Conservation (phyloP, 2,113 vertebrate species). For the Xenus cinereus region DNA sequence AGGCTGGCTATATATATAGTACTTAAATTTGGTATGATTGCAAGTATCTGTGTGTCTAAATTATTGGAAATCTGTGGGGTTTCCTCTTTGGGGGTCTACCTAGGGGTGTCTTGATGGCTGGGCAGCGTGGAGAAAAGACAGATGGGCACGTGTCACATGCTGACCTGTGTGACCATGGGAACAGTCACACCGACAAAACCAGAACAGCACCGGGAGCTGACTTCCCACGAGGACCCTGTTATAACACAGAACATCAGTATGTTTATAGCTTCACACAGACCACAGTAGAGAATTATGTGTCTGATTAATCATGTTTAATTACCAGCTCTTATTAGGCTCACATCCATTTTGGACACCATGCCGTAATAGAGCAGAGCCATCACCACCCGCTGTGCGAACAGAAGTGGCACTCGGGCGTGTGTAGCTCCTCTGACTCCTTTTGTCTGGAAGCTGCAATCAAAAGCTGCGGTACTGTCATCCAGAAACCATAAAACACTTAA, state of each 20-base stretch:
- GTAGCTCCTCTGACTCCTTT: neutral
- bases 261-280: neutral
- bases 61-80: neutral
- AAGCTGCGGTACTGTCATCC: neutral
- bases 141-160: no score
- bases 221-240: neutral
- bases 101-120: neutral
- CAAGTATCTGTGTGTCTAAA: neutral
- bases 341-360: neutral
- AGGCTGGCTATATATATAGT: neutral
- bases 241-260: neutral
- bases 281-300: neutral
- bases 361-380: neutral
- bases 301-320: slow-evolving; percentile 27
- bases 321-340: neutral
- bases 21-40: neutral
- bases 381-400: neutral
- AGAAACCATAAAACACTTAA: neutral
- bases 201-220: neutral
- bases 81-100: neutral
- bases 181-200: accelerated
- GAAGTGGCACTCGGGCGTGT: accelerated
- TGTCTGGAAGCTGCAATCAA: neutral
- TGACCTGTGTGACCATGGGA: neutral
- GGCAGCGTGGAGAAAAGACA: neutral